phyloP scores from a whole-genome alignment of 2,888 invertebrate genomes.

The Horisme vitalbata region DNA sequence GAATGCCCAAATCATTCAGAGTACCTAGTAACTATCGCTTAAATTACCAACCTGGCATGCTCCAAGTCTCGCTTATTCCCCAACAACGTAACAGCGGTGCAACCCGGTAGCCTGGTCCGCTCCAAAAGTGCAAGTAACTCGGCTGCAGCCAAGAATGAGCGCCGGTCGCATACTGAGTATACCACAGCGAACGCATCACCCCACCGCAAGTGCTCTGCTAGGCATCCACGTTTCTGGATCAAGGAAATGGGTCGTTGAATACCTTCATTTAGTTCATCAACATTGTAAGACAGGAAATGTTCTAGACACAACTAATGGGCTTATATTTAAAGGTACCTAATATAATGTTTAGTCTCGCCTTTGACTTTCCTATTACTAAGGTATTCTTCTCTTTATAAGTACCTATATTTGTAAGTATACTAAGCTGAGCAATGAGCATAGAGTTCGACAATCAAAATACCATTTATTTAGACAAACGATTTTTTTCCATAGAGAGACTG shows the following conservation, averaged over 20 bases:
- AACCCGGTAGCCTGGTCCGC: slow-evolving; percentile 88
- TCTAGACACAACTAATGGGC: too few relatives aligned
- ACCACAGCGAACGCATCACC: slow-evolving; percentile 92
- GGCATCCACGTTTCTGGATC: slow-evolving; percentile 86
- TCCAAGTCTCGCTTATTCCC: slow-evolving; percentile 92
- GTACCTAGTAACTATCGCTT: neutral
- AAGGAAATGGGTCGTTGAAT: slow-evolving; percentile 2
- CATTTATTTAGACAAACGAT: too few relatives aligned
- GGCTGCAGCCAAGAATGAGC: slow-evolving; percentile 89
- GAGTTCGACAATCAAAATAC: too few relatives aligned
- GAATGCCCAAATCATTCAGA: too few relatives aligned
- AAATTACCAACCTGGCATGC: slow-evolving; percentile 85
- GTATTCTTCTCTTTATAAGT: too few relatives aligned
- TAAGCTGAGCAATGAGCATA: too few relatives aligned
- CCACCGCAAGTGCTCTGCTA: slow-evolving; percentile 90
- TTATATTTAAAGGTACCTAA: too few relatives aligned
- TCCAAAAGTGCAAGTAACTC: slow-evolving; percentile 87
- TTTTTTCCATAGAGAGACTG: too few relatives aligned
- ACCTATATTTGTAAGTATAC: too few relatives aligned
- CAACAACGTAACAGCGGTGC: slow-evolving; percentile 89
- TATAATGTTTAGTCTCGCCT: too few relatives aligned
- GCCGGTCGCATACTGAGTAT: slow-evolving; percentile 90
- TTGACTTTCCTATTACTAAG: too few relatives aligned
- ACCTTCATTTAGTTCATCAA: neutral
- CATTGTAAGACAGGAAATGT: too few relatives aligned